Percentiles rank a stretch among this genome's conserved stretches.
phyloP scores from a whole-genome alignment of 2,888 invertebrate genomes.

The Frankliniella intonsa region DNA sequence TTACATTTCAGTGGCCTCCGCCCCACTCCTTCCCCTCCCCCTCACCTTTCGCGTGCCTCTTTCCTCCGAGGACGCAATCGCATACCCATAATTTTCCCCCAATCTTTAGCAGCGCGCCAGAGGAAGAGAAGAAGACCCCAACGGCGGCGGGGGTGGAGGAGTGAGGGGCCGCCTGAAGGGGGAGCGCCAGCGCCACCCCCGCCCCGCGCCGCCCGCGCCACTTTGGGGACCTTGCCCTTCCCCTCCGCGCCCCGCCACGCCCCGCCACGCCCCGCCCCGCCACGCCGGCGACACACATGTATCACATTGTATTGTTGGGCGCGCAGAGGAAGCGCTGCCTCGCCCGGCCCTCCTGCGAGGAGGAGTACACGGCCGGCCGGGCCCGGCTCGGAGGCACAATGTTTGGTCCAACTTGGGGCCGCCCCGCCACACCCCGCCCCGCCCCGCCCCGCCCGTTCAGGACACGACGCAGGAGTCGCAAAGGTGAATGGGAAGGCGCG shows the following conservation, averaged over 20 bases:
- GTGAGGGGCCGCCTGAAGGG: not conserved
- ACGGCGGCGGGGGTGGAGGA: not conserved
- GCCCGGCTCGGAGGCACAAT: too few species aligned
- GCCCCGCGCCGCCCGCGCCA: not conserved
- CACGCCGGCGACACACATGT: not conserved
- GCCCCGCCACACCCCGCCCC: too few species aligned
- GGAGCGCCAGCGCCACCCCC: not conserved
- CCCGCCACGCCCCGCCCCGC: not conserved
- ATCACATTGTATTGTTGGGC: not conserved
- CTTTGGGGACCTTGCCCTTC: not conserved
- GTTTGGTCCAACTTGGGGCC: too few species aligned
- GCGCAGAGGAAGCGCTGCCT: too few species aligned
- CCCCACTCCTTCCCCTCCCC: not conserved
- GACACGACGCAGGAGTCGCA: too few species aligned
- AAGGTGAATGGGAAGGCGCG: too few species aligned
- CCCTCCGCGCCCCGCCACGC: not conserved
- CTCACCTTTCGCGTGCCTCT: not conserved
- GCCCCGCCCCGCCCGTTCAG: too few species aligned
- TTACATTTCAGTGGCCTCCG: not conserved
- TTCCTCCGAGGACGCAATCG: conserved; percentile 2
- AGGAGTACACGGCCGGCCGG: too few species aligned
- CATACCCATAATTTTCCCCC: conserved; percentile 24
- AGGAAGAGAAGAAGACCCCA: not conserved
- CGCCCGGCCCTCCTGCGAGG: too few species aligned
- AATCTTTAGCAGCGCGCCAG: conserved; percentile 2